Base-by-base conservation (phyloP, 2,888 invertebrate species). In the Tholera decimalis region DNA sequence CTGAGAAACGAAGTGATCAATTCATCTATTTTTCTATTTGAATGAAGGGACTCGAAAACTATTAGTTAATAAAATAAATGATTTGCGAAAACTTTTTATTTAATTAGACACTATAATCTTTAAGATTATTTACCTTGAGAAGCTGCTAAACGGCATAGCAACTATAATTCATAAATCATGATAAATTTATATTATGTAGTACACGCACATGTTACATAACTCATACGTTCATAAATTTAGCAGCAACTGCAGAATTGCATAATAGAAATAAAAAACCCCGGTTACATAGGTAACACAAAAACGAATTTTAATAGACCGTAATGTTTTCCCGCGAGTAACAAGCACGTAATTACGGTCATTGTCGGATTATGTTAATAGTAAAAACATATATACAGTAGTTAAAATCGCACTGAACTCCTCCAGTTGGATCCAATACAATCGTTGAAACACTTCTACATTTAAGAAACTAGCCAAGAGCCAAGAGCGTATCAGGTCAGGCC, bases 251-350 rank as follows among this genome's bases (percentile, higher is more conserved):
- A 28, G 20, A 13, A 35, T 75, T 75, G 56, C 62, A 56, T 61
- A 68, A 55, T n/a, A 47, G 15, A 22, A 30, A n/a, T 30, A 39
- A 53, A 49, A 51, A 74, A 55, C 5, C 11, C 28, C 35, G 7
- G 33, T 53, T 33, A 28, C 55, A 53, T 68, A 51, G 26, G 33
- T 75, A 72, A 72, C 61, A 39, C n/a, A n/a, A 39, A 56, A 59
- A 22, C 13, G 2, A 53, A 53, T 75, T 58, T 35, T 43, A 56
- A 60, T 37, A 22, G 11, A 55, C 54, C 37, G n/a, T 5, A 35
- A n/a, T 11, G 22, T 0, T 2, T 30, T 33, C 8, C 15, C 15
- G 11, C 30, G 8, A 39, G 20, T 47, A 33, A 43, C n/a, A 43
- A 30, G 33, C 15, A 55, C 30, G 33, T 44, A 54, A 54, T 50